Percentiles rank a stretch among this genome's conserved stretches.
These are phyloP conservation scores for Epizoanthus stellaris DNA, from an alignment of 92 coral and sea anemone species.

Conservation along the genomic window DNA sequence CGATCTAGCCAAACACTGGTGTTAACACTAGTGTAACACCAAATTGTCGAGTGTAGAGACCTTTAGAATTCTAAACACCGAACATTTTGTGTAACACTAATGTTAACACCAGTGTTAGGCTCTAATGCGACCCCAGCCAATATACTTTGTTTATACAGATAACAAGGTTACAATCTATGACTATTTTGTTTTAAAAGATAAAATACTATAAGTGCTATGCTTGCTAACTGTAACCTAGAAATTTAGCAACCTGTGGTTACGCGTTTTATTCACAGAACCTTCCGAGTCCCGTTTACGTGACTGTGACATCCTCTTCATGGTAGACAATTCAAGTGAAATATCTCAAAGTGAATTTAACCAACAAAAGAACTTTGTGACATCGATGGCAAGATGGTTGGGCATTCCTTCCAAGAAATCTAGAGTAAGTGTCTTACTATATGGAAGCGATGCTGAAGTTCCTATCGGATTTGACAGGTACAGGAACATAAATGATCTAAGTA, in stretches of 20 bases:
- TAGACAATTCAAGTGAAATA: conserved; percentile 55
- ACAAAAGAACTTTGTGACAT: conserved; percentile 51
- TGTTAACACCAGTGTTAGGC: too few species aligned
- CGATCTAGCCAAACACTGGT: too few species aligned
- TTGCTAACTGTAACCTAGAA: too few species aligned
- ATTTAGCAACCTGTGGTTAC: neutral
- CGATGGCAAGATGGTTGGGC: conserved; percentile 37
- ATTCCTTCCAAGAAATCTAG: conserved; percentile 43
- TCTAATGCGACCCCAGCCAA: too few species aligned
- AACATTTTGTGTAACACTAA: too few species aligned
- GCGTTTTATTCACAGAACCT: conserved; percentile 6
- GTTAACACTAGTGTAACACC: too few species aligned
- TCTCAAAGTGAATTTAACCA: conserved; percentile 41
- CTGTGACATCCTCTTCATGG: conserved; percentile 48
- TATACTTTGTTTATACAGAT: too few species aligned
- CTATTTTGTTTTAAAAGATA: too few species aligned
- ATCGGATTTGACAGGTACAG: conserved; percentile 44
- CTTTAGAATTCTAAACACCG: too few species aligned
- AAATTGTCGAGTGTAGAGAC: too few species aligned
- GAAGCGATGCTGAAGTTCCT: conserved; percentile 35
- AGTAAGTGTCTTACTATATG: conserved; percentile 59
- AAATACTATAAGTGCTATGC: too few species aligned
- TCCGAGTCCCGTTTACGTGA: neutral
- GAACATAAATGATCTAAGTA: conserved; percentile 24
- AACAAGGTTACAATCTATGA: too few species aligned